A percentile compares a stretch with the other conserved stretches of the same genome.
These are phyloP conservation scores for Pterophyllum scalare DNA, from an alignment of 2,113 vertebrate genomes.

Conservation along the genomic window DNA sequence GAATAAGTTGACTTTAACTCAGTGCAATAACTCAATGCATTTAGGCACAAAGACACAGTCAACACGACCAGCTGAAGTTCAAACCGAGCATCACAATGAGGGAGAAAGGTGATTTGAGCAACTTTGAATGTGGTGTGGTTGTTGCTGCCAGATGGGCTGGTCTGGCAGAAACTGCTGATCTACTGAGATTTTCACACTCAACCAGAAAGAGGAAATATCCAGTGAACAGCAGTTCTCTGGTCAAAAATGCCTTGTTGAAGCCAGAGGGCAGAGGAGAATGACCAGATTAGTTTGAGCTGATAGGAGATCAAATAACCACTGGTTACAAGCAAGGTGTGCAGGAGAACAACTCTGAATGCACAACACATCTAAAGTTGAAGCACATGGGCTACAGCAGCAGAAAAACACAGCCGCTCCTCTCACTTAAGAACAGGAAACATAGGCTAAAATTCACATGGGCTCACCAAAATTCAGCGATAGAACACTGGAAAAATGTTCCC, in stretches of 20 bases:
- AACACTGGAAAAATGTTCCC: no score
- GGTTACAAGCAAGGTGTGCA: neutral
- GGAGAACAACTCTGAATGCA: neutral
- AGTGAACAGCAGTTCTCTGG: no score
- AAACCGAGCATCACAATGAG: neutral
- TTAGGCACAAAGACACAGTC: neutral
- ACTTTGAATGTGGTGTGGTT: neutral
- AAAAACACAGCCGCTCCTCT: no score
- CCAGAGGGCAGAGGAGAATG: neutral
- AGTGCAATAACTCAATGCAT: fast-evolving
- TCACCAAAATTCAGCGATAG: no score
- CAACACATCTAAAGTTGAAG: neutral
- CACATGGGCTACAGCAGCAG: neutral
- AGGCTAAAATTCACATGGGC: no score
- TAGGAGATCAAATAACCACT: neutral
- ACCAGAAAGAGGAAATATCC: neutral
- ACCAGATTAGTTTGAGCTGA: neutral
- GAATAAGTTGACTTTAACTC: neutral
- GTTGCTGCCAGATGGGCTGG: neutral
- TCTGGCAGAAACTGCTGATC: neutral
- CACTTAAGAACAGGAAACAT: no score
- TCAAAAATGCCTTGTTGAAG: neutral
- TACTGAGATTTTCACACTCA: neutral
- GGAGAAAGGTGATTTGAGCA: neutral
- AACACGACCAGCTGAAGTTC: neutral